Evolutionary conservation across 2,888 invertebrate species (phyloP).

Genomic region (Capitulum mitella): DNA sequence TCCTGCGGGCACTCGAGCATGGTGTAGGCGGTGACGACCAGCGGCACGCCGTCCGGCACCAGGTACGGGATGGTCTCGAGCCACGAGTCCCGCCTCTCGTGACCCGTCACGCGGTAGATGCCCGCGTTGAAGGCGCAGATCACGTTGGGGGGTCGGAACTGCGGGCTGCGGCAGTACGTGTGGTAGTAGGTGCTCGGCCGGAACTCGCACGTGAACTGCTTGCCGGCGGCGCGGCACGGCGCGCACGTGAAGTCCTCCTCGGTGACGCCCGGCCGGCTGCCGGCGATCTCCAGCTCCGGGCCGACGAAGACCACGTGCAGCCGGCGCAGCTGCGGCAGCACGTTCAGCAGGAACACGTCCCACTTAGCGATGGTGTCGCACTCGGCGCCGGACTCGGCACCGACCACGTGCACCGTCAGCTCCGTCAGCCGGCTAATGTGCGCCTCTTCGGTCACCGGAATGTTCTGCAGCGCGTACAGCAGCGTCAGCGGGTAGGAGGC

Average conservation of each 20-base stretch:
- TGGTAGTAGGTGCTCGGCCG: constrained; percentile 9
- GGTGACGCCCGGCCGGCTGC: not conserved
- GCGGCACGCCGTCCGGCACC: constrained; percentile 23
- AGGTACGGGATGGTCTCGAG: constrained; percentile 25
- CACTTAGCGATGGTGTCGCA: constrained; percentile 28
- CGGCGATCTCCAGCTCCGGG: constrained; percentile 25
- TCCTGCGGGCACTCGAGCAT: constrained; percentile 29
- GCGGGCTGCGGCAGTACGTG: constrained; percentile 7
- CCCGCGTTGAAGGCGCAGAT: constrained; percentile 33
- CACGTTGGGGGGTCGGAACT: constrained; percentile 27
- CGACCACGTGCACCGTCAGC: constrained; percentile 32
- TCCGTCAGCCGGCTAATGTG: constrained; percentile 13
- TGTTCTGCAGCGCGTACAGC: constrained; percentile 29
- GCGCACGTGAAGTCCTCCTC: constrained; percentile 9
- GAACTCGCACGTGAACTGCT: not conserved
- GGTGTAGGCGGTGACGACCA: constrained; percentile 32
- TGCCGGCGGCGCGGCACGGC: not conserved
- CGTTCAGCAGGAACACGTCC: constrained; percentile 31
- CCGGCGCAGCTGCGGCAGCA: constrained; percentile 27
- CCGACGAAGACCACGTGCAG: constrained; percentile 31
- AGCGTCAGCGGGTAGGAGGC: constrained; percentile 31
- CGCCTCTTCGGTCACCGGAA: constrained; percentile 22
- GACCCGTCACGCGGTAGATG: constrained; percentile 29
- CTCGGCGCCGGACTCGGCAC: constrained; percentile 30
- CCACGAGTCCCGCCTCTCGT: constrained; percentile 25